phyloP scores from a whole-genome alignment of 2,113 vertebrate species.

The Origma solitaria region DNA sequence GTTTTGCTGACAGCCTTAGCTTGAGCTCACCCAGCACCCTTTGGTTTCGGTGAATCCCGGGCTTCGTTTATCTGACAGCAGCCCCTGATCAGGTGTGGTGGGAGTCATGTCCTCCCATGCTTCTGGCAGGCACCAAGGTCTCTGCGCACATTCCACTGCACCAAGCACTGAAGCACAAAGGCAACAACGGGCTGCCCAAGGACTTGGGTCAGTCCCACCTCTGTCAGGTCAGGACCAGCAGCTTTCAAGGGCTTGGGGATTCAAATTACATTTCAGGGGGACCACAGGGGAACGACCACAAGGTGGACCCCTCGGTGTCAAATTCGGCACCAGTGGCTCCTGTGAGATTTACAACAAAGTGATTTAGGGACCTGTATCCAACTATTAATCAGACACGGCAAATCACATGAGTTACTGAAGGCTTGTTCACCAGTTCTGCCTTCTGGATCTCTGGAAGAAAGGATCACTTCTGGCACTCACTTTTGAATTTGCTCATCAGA shows the following conservation, averaged over 20 bases:
- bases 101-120: accelerated
- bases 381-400: accelerated
- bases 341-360: neutral
- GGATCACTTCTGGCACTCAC: constrained; percentile 60
- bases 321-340: neutral
- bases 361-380: neutral
- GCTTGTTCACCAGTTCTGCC: neutral
- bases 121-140: neutral
- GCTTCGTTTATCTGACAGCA: neutral
- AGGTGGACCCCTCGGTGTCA: neutral
- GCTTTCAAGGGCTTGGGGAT: neutral
- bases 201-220: neutral
- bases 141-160: neutral
- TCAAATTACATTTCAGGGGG: neutral
- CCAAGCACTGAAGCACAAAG: neutral
- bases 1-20: neutral
- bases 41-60: neutral
- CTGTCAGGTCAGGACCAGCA: neutral
- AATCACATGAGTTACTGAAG: accelerated
- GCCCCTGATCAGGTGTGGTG: neutral
- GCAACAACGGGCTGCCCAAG: accelerated
- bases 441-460: accelerated
- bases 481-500: constrained; percentile 91
- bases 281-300: neutral
- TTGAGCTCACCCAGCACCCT: neutral